Evolutionary conservation across 2,888 invertebrate species (phyloP).

Genomic region (Notocelia uddmanniana): DNA sequence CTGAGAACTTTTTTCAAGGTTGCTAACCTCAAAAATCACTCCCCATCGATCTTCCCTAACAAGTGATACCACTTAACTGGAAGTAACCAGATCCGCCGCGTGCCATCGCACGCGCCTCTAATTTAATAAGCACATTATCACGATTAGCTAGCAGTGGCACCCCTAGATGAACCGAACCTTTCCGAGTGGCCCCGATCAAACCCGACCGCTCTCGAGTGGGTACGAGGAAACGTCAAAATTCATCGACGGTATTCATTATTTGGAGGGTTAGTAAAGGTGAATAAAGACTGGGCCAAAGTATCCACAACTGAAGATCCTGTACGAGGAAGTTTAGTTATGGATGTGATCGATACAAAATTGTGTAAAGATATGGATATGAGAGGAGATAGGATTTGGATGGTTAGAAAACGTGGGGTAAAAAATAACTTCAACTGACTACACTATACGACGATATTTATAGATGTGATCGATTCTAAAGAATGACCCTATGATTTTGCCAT

Average conservation of each 20-base stretch:
- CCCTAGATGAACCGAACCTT: constrained; percentile 53
- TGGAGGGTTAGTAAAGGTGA: constrained; percentile 55
- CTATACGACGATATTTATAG: too few relatives aligned
- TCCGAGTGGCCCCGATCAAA: constrained; percentile 50
- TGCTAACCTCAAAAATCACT: constrained; percentile 41
- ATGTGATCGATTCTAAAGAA: neutral
- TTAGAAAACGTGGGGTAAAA: constrained; percentile 58
- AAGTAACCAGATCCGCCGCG: constrained; percentile 67
- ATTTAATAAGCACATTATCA: constrained; percentile 86
- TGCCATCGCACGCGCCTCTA: constrained; percentile 81
- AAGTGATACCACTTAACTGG: constrained; percentile 63
- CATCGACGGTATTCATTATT: constrained; percentile 76
- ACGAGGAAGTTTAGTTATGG: too few relatives aligned
- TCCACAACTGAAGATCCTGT: constrained; percentile 35
- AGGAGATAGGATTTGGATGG: too few relatives aligned
- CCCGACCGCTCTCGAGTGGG: constrained; percentile 60
- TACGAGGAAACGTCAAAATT: constrained; percentile 59
- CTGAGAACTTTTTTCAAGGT: constrained; percentile 39
- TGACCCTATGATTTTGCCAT: too few relatives aligned
- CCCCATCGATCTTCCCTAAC: constrained; percentile 56
- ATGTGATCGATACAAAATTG: neutral
- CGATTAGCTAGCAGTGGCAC: constrained; percentile 75
- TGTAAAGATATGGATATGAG: too few relatives aligned
- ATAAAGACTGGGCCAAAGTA: constrained; percentile 64
- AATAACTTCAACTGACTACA: constrained; percentile 54